Evolutionary conservation across 30 jellyfish, hydroid and myxozoan species (phyloP), one percentile per base, ranked within the genome.

Genomic region (Phacellophora camtschatica): DNA sequence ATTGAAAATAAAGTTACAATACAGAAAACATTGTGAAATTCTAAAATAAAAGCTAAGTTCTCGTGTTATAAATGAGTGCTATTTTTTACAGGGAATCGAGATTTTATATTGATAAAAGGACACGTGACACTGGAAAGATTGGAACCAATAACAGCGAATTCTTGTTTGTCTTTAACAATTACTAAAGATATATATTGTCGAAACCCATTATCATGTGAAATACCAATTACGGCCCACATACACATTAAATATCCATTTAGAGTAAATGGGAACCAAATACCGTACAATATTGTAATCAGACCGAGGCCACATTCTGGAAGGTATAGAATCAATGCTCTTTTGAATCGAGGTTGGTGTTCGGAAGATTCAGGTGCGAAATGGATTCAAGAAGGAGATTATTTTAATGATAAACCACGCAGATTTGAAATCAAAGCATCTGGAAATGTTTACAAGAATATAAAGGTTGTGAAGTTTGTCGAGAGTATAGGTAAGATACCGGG

Each of bases 281-380:
- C 86, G 0, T 72, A 53, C 29, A 46, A 25, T 23, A 42, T 67
- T 34, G 62, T 56, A 3, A 72, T 72, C 50, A 72, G 56, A 34
- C 86, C 86, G 45, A 72, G 86, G 43, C 86, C 76, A 27, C 51
- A 56, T 13, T 65, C 86, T 8, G 86, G 86, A 6, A 50, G 86
- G 72, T 72, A 72, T 37, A 22, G n/a, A 3, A 29, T 72, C 27
- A 45, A 53, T 16, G 86, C 56, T 7, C 46, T 53, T n/a, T 8
- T 72, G 72, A 53, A 72, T 31, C 86, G 57, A 32, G 86, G 74
- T 27, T 72, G 86, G 86, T 72, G 86, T 39, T 54, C 86, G 4
- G 75, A 72, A 27, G 86, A 67, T 13, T 72, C 86, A 48, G 22
- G 22, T 3, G 22, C 61, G 5, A 65, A 72, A 53, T 72, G 54